Conservation (phyloP, 64 coral and sea anemone species). For the Platygyra sinensis region DNA sequence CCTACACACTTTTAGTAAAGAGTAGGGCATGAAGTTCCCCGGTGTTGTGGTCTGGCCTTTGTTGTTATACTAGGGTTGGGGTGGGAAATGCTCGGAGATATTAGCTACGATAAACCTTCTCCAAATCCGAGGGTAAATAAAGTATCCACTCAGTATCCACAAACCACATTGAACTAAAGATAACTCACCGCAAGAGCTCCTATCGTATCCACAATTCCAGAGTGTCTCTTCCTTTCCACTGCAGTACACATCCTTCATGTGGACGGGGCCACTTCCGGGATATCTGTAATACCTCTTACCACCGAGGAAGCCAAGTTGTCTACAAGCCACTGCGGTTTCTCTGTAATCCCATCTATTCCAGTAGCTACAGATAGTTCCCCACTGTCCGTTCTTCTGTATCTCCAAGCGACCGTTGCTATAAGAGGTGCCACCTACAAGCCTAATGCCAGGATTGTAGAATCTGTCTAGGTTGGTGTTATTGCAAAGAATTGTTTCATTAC, state of each 20-base stretch:
- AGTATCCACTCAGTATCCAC: too few species aligned
- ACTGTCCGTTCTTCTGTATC: constrained; percentile 48
- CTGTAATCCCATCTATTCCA: constrained; percentile 27
- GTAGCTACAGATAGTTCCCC: constrained; percentile 59
- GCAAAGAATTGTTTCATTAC: constrained; percentile 24
- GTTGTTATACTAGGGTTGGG: too few species aligned
- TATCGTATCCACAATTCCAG: constrained; percentile 29
- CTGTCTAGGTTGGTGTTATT: constrained; percentile 15
- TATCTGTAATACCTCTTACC: constrained; percentile 49
- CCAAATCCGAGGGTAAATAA: too few species aligned
- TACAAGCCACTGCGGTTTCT: constrained; percentile 70
- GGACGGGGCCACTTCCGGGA: constrained; percentile 18
- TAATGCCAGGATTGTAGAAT: constrained; percentile 35
- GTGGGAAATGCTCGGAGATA: too few species aligned
- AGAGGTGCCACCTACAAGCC: constrained; percentile 51
- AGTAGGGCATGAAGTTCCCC: too few species aligned
- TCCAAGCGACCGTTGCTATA: constrained; percentile 68
- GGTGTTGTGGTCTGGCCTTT: too few species aligned
- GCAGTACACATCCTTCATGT: constrained; percentile 40
- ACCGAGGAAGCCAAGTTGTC: constrained; percentile 66
- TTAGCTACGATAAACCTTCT: too few species aligned
- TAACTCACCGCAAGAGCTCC: constrained; percentile 40
- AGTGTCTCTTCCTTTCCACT: constrained; percentile 57
- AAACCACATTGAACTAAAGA: too few species aligned
- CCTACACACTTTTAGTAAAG: too few species aligned